phyloP scores from a whole-genome alignment of 2,797 vertebrate genomes.

The Gadopsis bispinosus region DNA sequence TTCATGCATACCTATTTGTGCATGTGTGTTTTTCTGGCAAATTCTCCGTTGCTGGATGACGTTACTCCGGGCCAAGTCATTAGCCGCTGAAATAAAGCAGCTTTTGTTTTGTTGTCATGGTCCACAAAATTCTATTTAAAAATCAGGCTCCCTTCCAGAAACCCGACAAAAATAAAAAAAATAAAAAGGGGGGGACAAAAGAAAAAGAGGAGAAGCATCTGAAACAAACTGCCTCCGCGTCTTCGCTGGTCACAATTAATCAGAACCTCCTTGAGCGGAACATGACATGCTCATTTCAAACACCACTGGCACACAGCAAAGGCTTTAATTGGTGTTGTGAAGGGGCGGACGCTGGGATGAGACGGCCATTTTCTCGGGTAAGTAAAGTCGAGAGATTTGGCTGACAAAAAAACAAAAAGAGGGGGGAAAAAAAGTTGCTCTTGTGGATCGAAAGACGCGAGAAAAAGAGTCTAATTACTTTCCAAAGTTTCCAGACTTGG shows the following conservation, averaged over 20 bases:
- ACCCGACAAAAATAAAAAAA: constrained; percentile 28
- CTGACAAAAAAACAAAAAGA: neutral
- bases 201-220: constrained; percentile 41
- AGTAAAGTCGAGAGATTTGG: constrained; percentile 10
- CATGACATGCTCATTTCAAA: constrained; percentile 50
- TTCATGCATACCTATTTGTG: constrained; percentile 65
- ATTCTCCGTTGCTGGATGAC: constrained; percentile 50
- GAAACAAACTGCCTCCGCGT: constrained; percentile 40
- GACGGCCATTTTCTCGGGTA: constrained; percentile 9
- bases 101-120: constrained; percentile 81
- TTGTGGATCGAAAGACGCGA: neutral
- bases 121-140: constrained; percentile 78
- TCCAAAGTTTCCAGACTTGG: constrained; percentile 30
- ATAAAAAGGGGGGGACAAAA: constrained; percentile 28
- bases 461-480: constrained; percentile 32
- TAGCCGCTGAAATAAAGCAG: constrained; percentile 77
- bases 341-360: constrained; percentile 2
- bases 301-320: constrained; percentile 23
- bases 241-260: constrained; percentile 60
- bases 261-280: constrained; percentile 51
- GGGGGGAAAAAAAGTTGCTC: neutral
- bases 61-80: constrained; percentile 72
- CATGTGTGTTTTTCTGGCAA: constrained; percentile 62
- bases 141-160: constrained; percentile 67
- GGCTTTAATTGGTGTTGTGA: constrained; percentile 36